Percentiles rank a stretch among this genome's conserved stretches.
Evolutionary conservation across 2,113 vertebrate genomes (phyloP).

Genomic region (Neolamprologus fasciatus): DNA sequence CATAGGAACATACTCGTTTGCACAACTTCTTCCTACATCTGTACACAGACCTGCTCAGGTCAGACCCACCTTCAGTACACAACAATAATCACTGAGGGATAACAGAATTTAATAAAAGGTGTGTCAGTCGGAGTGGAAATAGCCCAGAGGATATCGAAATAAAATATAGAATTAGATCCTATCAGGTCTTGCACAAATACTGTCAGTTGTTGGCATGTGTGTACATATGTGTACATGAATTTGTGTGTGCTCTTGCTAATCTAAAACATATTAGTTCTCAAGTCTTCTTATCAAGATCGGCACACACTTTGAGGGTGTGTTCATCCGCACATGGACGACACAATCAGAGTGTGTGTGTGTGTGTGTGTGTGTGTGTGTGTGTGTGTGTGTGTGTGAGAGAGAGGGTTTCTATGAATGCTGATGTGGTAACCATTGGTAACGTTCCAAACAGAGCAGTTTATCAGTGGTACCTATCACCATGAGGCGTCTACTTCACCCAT

Average conservation of each 20-base stretch:
- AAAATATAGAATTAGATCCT: neutral
- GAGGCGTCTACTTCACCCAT: neutral
- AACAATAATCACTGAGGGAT: neutral
- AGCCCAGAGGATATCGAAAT: neutral
- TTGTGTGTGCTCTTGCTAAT: neutral
- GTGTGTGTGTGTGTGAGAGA: neutral
- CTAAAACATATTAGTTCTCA: neutral
- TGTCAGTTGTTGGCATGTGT: neutral
- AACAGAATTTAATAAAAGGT: neutral
- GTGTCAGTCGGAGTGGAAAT: neutral
- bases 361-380: too few relatives aligned
- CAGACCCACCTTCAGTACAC: slow-evolving; percentile 8
- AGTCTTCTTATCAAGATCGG: slow-evolving; percentile 5
- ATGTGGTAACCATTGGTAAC: slow-evolving; percentile 35
- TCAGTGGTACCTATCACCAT: slow-evolving; percentile 18
- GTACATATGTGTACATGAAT: neutral
- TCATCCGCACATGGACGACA: neutral
- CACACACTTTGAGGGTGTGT: slow-evolving; percentile 8
- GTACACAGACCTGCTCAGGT: neutral
- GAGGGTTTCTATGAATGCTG: neutral
- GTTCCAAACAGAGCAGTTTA: slow-evolving; percentile 20
- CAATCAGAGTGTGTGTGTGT: neutral
- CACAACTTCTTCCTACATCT: neutral
- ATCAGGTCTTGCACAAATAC: neutral
- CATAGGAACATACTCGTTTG: neutral